Evolutionary conservation across 2,888 invertebrate species (phyloP).

Genomic region (Chloroclysta siterata): DNA sequence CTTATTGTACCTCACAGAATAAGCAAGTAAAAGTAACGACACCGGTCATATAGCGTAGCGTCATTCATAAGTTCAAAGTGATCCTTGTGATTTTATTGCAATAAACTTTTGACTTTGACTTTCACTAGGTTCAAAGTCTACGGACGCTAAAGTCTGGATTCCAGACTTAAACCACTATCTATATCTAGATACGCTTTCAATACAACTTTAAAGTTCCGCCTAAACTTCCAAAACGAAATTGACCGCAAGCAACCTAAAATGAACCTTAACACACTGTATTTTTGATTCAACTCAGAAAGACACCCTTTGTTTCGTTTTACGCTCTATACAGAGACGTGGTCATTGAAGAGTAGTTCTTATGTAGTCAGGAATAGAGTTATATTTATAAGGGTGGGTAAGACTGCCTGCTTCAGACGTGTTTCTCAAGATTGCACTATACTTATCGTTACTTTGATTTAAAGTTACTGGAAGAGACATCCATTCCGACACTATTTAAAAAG

Average conservation of each 20-base stretch:
- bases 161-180: neutral
- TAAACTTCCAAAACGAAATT: conserved; percentile 16
- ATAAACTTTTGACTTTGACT: too few relatives aligned
- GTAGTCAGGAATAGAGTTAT: conserved; percentile 5
- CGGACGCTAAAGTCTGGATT: neutral
- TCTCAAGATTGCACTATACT: conserved; percentile 33
- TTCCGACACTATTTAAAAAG: too few relatives aligned
- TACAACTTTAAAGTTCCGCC: conserved; percentile 18
- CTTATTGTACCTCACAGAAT: too few relatives aligned
- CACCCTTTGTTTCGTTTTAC: conserved; percentile 3
- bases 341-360: conserved; percentile 20
- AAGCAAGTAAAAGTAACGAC: too few relatives aligned
- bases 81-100: too few relatives aligned
- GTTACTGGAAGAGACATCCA: conserved; percentile 12
- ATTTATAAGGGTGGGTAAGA: conserved; percentile 3
- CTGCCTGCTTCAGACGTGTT: conserved; percentile 24
- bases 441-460: conserved; percentile 6
- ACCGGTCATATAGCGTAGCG: too few relatives aligned
- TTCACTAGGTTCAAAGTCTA: too few relatives aligned
- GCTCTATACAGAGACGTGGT: conserved; percentile 10
- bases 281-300: conserved; percentile 14
- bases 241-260: conserved; percentile 11
- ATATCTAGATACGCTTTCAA: conserved; percentile 15
- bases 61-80: too few relatives aligned
- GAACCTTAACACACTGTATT: conserved; percentile 1